Conservation (phyloP, 1,140 invertebrate genomes). For the Musca domestica region DNA sequence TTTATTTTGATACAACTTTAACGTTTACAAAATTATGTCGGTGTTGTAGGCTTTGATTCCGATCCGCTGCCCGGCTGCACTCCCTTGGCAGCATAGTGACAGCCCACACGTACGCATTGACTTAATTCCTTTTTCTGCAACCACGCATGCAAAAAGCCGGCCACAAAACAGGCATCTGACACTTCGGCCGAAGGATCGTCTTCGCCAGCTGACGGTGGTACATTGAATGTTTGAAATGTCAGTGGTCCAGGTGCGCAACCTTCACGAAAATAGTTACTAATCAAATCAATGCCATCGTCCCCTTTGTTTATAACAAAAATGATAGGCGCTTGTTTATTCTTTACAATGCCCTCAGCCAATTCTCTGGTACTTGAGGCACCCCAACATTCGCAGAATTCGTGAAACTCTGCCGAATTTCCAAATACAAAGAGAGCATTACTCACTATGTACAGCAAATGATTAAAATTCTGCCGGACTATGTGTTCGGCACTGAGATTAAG, state of each 20-base stretch:
- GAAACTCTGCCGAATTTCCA: neutral
- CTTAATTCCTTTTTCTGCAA: slow-evolving; percentile 39
- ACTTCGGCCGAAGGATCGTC: slow-evolving; percentile 69
- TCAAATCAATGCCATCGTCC: slow-evolving; percentile 35
- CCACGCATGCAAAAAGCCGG: slow-evolving; percentile 67
- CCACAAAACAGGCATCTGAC: slow-evolving; percentile 75
- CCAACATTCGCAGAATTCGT: neutral
- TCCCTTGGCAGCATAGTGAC: neutral
- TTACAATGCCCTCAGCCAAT: slow-evolving; percentile 30
- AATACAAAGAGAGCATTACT: neutral
- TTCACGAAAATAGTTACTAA: slow-evolving; percentile 38
- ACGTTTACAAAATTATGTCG: no score
- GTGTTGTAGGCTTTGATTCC: no score
- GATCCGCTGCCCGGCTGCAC: neutral
- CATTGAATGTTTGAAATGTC: slow-evolving; percentile 34
- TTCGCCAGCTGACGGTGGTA: slow-evolving; percentile 38
- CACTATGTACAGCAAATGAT: neutral
- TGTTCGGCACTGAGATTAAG: neutral
- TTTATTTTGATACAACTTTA: no score
- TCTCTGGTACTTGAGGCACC: neutral
- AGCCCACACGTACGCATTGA: slow-evolving; percentile 43
- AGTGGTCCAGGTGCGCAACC: slow-evolving; percentile 28
- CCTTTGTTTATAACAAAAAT: slow-evolving; percentile 41
- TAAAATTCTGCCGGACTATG: neutral
- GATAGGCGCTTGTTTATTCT: slow-evolving; percentile 21